Evolutionary conservation across 1,140 invertebrate genomes (phyloP).

Genomic region (Drosophila watanabei): DNA sequence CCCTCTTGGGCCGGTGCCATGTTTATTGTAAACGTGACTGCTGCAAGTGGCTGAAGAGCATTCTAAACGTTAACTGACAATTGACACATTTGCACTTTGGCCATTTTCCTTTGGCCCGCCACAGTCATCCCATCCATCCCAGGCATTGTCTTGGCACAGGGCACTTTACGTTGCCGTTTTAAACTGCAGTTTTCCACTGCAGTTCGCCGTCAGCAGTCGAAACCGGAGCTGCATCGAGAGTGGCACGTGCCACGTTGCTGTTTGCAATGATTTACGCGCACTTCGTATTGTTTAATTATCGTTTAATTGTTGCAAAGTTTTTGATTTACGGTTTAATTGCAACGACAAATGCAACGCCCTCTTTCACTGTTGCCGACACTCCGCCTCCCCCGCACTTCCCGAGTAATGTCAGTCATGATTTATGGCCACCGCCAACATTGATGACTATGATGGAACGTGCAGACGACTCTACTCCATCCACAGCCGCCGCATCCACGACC

Average conservation of each 20-base stretch:
- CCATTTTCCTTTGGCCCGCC: conserved; percentile 52
- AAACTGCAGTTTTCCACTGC: conserved; percentile 24
- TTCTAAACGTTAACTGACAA: conserved; percentile 75
- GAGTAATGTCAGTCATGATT: conserved; percentile 55
- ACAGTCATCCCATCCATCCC: neutral
- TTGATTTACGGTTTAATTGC: conserved; percentile 85
- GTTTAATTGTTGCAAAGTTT: conserved; percentile 82
- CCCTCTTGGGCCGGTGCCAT: conserved; percentile 41
- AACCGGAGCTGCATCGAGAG: conserved; percentile 39
- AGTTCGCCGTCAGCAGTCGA: conserved; percentile 16
- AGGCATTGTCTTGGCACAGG: conserved; percentile 45
- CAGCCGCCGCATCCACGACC: conserved; percentile 28
- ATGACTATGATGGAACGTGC: conserved; percentile 74
- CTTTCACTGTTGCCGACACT: neutral
- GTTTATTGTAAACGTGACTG: conserved; percentile 74
- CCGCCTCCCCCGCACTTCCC: conserved; percentile 4
- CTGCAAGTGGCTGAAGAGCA: conserved; percentile 59
- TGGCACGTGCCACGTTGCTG: conserved; percentile 43
- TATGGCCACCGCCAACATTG: conserved; percentile 63
- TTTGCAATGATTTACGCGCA: conserved; percentile 71
- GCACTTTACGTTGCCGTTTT: conserved; percentile 32
- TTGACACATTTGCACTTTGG: conserved; percentile 81
- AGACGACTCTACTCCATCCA: conserved; percentile 25
- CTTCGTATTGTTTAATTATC: conserved; percentile 78
- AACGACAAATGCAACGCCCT: conserved; percentile 64